A percentile compares a stretch with the other conserved stretches of the same genome.
These are phyloP conservation scores for Tetragonula carbonaria DNA, from an alignment of 2,888 invertebrate genomes.

Conservation along the genomic window DNA sequence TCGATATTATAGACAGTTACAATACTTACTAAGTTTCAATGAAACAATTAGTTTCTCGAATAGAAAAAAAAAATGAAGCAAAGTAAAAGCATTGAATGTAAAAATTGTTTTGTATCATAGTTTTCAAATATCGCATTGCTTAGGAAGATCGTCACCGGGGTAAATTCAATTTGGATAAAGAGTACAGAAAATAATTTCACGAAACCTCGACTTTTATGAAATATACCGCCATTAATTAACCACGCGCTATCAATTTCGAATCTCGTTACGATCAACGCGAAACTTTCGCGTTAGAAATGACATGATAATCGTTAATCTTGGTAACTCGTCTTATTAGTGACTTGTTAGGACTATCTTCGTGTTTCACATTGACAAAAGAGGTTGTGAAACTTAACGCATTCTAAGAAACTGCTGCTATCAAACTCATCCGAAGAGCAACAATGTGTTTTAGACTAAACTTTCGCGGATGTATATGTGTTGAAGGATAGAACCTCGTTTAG, in stretches of 20 bases:
- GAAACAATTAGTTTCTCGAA: no score
- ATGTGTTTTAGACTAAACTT: neutral
- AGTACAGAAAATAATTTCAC: neutral
- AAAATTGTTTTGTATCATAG: no score
- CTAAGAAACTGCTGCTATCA: neutral
- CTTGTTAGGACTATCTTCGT: neutral
- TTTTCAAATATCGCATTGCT: no score
- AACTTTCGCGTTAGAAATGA: neutral
- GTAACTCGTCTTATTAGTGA: neutral
- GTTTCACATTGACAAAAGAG: conserved; percentile 1
- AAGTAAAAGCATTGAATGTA: no score
- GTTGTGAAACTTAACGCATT: neutral
- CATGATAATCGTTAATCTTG: neutral
- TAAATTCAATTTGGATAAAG: no score
- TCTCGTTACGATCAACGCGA: neutral
- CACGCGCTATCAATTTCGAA: neutral
- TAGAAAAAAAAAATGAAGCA: no score
- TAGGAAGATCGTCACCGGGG: no score
- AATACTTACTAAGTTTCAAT: no score
- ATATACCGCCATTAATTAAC: no score
- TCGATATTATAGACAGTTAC: no score
- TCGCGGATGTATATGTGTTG: neutral
- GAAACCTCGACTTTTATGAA: neutral
- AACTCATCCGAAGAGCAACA: neutral
- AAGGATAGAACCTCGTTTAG: neutral